phyloP scores from a whole-genome alignment of 1,140 invertebrate species.

The Luehdorfia chinensis region DNA sequence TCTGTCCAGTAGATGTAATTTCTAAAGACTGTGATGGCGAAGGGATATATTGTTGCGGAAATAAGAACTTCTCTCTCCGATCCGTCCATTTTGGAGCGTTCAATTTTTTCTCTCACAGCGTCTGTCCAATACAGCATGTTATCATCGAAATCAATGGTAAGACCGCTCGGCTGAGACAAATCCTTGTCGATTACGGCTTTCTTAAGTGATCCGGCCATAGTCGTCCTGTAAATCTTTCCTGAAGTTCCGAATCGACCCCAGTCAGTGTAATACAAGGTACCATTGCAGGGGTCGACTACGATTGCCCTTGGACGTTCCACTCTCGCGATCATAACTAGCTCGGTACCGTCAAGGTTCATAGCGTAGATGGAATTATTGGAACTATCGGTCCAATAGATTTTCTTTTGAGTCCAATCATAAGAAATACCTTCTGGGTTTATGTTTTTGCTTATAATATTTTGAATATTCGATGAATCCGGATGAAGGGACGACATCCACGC shows the following conservation, averaged over 20 bases:
- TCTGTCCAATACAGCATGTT: slow-evolving; percentile 98
- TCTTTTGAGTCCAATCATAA: slow-evolving; percentile 97
- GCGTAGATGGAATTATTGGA: slow-evolving; percentile 96
- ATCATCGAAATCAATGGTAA: slow-evolving; percentile 98
- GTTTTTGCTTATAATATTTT: slow-evolving; percentile 86
- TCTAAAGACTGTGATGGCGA: slow-evolving; percentile 94
- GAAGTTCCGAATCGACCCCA: slow-evolving; percentile 95
- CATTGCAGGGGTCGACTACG: slow-evolving; percentile 97
- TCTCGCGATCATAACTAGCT: slow-evolving; percentile 94
- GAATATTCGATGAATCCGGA: slow-evolving; percentile 80
- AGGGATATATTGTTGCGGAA: slow-evolving; percentile 96
- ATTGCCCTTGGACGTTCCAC: slow-evolving; percentile 96
- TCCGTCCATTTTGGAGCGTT: slow-evolving; percentile 93
- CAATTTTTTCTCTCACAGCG: slow-evolving; percentile 97
- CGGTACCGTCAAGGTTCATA: slow-evolving; percentile 93
- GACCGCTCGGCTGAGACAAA: slow-evolving; percentile 95
- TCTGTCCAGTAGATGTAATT: slow-evolving; percentile 99
- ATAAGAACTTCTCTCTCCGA: slow-evolving; percentile 86
- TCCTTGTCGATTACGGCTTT: slow-evolving; percentile 93
- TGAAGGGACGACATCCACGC: slow-evolving; percentile 85
- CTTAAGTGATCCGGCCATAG: slow-evolving; percentile 97
- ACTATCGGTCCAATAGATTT: slow-evolving; percentile 98
- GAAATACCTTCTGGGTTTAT: slow-evolving; percentile 97
- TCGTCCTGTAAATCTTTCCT: slow-evolving; percentile 96
- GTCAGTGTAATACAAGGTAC: slow-evolving; percentile 94